phyloP scores from a whole-genome alignment of 2,113 vertebrate species.

The Copsychus sechellarum region DNA sequence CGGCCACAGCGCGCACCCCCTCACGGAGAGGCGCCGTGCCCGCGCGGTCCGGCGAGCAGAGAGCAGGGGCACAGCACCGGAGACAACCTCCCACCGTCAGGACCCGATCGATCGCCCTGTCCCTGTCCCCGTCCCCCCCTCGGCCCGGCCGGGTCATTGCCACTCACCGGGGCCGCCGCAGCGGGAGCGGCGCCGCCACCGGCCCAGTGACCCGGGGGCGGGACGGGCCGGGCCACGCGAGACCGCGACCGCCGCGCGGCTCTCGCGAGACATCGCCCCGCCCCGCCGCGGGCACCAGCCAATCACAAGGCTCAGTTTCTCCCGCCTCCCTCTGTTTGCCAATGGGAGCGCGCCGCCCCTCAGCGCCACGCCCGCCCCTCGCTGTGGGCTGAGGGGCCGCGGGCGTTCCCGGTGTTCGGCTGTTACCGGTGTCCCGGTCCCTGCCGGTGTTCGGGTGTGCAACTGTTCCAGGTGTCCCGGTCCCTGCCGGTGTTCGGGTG shows the following conservation, averaged over 20 bases:
- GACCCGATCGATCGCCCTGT: background rate
- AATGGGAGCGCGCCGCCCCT: background rate
- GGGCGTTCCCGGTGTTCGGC: background rate
- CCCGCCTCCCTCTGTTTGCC: background rate
- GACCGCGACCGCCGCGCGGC: background rate
- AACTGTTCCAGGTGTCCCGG: background rate
- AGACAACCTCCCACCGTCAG: background rate
- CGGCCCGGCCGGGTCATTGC: background rate
- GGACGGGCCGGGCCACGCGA: background rate
- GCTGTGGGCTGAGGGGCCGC: background rate
- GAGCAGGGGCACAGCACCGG: background rate
- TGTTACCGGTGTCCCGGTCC: fast-evolving
- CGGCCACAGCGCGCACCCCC: background rate
- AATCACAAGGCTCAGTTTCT: fast-evolving
- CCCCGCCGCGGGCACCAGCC: background rate
- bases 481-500: too few species aligned
- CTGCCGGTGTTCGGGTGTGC: too few species aligned
- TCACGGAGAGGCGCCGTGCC: background rate
- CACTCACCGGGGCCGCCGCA: background rate
- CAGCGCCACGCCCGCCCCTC: background rate
- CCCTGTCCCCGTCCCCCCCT: too few species aligned
- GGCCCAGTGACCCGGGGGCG: background rate
- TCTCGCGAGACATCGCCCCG: conserved; percentile 27
- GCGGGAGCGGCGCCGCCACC: background rate
- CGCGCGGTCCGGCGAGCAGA: background rate